Base-by-base conservation (phyloP, 2,888 invertebrate genomes). In the Anaspis maculata region DNA sequence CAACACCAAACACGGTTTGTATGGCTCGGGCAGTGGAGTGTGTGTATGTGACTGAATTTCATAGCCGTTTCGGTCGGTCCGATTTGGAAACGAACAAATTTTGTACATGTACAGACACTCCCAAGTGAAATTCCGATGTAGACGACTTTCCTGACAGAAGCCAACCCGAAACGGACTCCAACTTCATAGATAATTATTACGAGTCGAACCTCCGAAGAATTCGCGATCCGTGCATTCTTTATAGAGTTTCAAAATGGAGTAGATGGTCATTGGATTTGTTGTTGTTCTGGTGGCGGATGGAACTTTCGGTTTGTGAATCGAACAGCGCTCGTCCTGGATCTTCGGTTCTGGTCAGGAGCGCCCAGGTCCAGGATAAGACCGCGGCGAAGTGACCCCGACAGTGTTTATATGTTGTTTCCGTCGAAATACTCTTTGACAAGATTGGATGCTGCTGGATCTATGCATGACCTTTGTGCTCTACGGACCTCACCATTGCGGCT, bases 171-270 rank as follows among this genome's bases (percentile, higher is more conserved):
- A 53, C 50, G 42, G 44, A 37, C 44, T 49, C 43, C 43, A 48
- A 47, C 38, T 51, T 44, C 30, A 49, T 49, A 52, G 46, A 52
- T 48, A 37, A 42, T 43, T n/a, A n/a, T n/a, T 51, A 45, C 31
- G 34, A 37, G 32, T 34, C 34, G 45, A 49, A 49, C 37, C 45
- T 48, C 47, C 52, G 49, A 57, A 58, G 57, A 57, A 58, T 46
- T 45, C 45, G 45, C 37, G 48, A 50, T 52, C 51, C 48, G 46
- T 52, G 50, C 48, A 51, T 56, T 56, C 55, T 52, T 55, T 50
- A 53, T 54, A 52, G 52, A 54, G 50, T 56, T 59, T 57, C 61
- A 61, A 61, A 61, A 61, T 61, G 61, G 61, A 61, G 61, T 61
- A 61, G 57, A 52, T 49, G 49, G 44, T 45, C 46, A 46, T 44